Evolutionary conservation across 2,888 invertebrate species (phyloP).

Genomic region (Carcina quercana): DNA sequence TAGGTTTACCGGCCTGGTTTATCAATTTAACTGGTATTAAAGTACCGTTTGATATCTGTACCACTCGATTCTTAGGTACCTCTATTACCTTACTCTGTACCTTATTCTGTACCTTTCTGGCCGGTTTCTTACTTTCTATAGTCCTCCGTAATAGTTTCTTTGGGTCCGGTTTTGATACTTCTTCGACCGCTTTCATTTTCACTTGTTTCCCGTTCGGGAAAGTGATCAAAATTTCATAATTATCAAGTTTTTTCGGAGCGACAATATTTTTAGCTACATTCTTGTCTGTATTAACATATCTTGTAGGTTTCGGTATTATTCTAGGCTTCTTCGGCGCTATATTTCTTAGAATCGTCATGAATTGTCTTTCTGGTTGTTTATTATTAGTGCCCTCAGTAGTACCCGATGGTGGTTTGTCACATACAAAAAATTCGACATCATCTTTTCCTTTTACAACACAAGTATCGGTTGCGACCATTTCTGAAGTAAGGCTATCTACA

Average conservation of each 20-base stretch:
- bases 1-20: slow-evolving; percentile 11
- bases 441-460: too few relatives aligned
- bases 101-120: slow-evolving; percentile 27
- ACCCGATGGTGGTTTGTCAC: too few relatives aligned
- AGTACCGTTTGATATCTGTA: slow-evolving; percentile 37
- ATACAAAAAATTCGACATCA: too few relatives aligned
- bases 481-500: slow-evolving; percentile 52
- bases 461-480: too few relatives aligned
- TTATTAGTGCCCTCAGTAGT: too few relatives aligned
- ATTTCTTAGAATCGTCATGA: too few relatives aligned
- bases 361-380: too few relatives aligned
- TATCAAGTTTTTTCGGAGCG: slow-evolving; percentile 22
- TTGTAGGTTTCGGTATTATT: too few relatives aligned
- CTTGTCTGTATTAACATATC: too few relatives aligned
- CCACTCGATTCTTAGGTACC: slow-evolving; percentile 19
- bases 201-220: slow-evolving; percentile 53
- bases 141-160: slow-evolving; percentile 43
- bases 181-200: slow-evolving; percentile 34
- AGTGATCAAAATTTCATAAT: slow-evolving; percentile 57
- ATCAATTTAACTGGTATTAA: slow-evolving; percentile 46
- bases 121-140: too few relatives aligned
- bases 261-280: too few relatives aligned
- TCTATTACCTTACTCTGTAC: slow-evolving; percentile 9
- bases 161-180: slow-evolving; percentile 38
- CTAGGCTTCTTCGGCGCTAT: too few relatives aligned